A percentile compares a stretch with the other conserved stretches of the same genome.
These are phyloP conservation scores for Lacanobia wlatinum DNA, from an alignment of 2,888 invertebrate genomes.

Conservation along the genomic window DNA sequence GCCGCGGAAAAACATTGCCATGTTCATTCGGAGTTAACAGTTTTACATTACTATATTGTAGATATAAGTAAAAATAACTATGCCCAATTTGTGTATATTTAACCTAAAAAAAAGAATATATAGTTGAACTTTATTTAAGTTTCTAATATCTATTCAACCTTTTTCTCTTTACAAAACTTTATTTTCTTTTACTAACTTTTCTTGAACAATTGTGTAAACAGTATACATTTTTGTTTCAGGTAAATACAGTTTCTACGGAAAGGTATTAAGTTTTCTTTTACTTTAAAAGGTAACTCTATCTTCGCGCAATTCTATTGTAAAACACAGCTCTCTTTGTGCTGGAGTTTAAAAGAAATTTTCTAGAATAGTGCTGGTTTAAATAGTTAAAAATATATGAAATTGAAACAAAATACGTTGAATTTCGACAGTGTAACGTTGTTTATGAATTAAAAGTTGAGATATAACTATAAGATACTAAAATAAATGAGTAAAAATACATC, in stretches of 20 bases:
- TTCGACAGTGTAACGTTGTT: neutral
- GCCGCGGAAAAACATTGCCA: too few species aligned
- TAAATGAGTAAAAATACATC: neutral
- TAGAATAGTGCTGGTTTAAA: neutral
- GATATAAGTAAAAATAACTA: too few species aligned
- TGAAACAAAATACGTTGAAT: neutral
- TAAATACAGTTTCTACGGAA: slow-evolving; percentile 32
- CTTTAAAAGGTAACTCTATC: slow-evolving; percentile 25
- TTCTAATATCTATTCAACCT: slow-evolving; percentile 3
- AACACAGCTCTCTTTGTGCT: slow-evolving; percentile 48
- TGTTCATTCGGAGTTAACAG: too few species aligned
- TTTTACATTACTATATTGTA: too few species aligned
- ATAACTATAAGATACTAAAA: too few species aligned
- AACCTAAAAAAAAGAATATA: too few species aligned
- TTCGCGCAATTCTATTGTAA: slow-evolving; percentile 29
- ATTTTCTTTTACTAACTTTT: slow-evolving; percentile 15
- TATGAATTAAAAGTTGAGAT: too few species aligned
- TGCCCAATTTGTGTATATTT: too few species aligned
- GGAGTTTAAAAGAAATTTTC: slow-evolving; percentile 8
- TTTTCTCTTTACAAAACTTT: slow-evolving; percentile 7
- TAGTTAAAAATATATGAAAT: neutral
- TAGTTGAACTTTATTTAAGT: too few species aligned
- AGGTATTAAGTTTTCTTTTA: slow-evolving; percentile 35
- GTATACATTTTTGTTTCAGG: slow-evolving; percentile 48
- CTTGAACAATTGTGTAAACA: slow-evolving; percentile 15